Conservation (phyloP, 2,113 vertebrate genomes). For the Callospermophilus lateralis region DNA sequence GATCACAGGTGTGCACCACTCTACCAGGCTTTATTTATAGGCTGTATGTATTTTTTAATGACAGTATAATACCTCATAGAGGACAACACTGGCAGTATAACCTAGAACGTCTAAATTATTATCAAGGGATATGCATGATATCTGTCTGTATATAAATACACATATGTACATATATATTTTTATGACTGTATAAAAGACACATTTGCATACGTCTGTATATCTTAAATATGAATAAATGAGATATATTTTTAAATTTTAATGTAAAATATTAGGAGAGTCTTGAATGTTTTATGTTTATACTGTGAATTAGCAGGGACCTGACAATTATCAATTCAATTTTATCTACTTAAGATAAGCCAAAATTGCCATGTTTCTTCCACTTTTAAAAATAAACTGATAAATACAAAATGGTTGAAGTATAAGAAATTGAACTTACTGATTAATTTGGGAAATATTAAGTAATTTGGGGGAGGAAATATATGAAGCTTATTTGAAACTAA, state of each 20-base stretch:
- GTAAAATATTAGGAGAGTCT: neutral
- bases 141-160: neutral
- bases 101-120: neutral
- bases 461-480: neutral
- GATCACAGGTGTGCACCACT: too few relatives aligned
- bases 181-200: neutral
- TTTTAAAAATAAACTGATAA: constrained; percentile 33
- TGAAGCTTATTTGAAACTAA: neutral
- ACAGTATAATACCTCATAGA: neutral
- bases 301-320: neutral
- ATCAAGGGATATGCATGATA: neutral
- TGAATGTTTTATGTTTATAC: neutral
- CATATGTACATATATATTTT: too few relatives aligned
- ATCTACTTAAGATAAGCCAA: neutral
- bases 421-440: neutral
- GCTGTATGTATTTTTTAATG: neutral
- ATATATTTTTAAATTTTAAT: neutral
- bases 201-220: neutral
- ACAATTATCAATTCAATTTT: constrained; percentile 39
- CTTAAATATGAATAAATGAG: neutral
- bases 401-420: neutral
- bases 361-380: neutral
- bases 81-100: neutral
- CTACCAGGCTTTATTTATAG: neutral
- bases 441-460: neutral